A percentile compares a stretch with the other conserved stretches of the same genome.
phyloP scores from a whole-genome alignment of 2,797 vertebrate species.

The Sebastes itinus region DNA sequence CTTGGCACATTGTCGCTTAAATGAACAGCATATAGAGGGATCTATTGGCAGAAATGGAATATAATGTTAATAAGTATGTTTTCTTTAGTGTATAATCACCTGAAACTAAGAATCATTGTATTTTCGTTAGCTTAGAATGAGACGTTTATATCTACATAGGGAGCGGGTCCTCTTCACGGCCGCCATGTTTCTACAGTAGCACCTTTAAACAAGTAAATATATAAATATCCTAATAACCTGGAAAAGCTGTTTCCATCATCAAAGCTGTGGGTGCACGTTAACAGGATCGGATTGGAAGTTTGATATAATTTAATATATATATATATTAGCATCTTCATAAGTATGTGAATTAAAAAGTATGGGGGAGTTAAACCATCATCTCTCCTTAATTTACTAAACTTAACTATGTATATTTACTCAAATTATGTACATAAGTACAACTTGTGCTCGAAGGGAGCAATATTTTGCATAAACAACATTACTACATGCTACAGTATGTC shows the following conservation, averaged over 20 bases:
- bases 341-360: background rate
- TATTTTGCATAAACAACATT: background rate
- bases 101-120: rapidly evolving
- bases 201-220: background rate
- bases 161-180: too few species aligned
- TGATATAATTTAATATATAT: background rate
- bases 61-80: too few species aligned
- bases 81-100: too few species aligned
- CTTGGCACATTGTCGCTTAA: background rate
- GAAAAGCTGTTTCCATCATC: background rate
- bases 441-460: background rate
- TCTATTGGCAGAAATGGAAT: too few species aligned
- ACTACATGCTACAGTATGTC: background rate
- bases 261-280: background rate
- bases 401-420: background rate
- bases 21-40: too few species aligned
- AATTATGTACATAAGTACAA: background rate
- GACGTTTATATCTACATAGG: too few species aligned
- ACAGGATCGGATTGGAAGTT: background rate
- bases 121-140: too few species aligned
- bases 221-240: background rate
- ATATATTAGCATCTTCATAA: background rate
- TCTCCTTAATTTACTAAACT: background rate
- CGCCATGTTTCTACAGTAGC: too few species aligned
- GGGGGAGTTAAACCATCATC: background rate